Evolutionary conservation across 2,113 vertebrate species (phyloP).

Genomic region (Fukomys damarensis): DNA sequence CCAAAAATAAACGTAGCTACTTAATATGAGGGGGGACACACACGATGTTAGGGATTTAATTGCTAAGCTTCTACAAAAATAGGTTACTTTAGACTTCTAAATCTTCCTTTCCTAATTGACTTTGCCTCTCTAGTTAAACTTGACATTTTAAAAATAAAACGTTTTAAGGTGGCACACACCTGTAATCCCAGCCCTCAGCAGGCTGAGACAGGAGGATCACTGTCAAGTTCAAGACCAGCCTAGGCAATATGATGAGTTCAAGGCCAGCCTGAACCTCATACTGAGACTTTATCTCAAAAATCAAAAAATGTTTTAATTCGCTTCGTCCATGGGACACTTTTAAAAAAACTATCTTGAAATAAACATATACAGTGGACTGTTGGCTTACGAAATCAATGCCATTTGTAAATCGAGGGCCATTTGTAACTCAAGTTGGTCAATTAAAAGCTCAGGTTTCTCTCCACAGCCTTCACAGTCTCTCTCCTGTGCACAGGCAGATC

Average conservation of each 20-base stretch:
- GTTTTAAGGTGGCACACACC: not conserved
- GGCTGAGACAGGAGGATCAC: not conserved
- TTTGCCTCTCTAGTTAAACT: constrained; percentile 16
- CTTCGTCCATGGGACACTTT: not conserved
- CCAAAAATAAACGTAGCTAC: no score
- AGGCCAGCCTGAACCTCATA: not conserved
- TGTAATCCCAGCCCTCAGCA: not conserved
- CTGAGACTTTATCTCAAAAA: not conserved
- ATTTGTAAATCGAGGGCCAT: no score
- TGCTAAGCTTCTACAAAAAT: not conserved
- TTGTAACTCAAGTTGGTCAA: no score
- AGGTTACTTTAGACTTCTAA: not conserved
- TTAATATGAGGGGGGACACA: no score
- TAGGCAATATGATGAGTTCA: not conserved
- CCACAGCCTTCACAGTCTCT: no score
- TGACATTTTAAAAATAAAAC: constrained; percentile 13
- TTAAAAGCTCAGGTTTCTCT: no score
- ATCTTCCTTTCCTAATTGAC: constrained; percentile 3
- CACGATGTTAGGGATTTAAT: not conserved
- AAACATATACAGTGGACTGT: not conserved
- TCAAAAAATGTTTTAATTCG: not conserved
- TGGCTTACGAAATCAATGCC: no score
- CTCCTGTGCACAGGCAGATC: no score
- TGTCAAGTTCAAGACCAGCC: no score
- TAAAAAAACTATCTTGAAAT: not conserved